Percentiles rank a stretch among this genome's conserved stretches.
These are phyloP conservation scores for Brachymystax lenok DNA, from an alignment of 2,797 vertebrate genomes.

Conservation along the genomic window DNA sequence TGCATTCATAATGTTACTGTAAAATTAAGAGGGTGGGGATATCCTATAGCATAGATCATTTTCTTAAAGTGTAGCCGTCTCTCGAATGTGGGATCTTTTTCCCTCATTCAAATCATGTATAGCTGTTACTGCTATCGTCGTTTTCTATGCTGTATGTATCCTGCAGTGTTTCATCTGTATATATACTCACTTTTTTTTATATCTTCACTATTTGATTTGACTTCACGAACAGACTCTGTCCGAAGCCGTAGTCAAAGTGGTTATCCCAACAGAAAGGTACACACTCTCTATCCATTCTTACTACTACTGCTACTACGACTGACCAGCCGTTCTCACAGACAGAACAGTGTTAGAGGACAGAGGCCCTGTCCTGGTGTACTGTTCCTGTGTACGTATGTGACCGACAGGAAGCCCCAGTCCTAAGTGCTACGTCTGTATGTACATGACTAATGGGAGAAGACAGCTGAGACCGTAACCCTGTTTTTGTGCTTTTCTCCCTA, in stretches of 20 bases:
- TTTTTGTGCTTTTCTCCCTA: neutral
- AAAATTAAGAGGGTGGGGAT: conserved; percentile 3
- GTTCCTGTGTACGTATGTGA: conserved; percentile 36
- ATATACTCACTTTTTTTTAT: conserved; percentile 76
- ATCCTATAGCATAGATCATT: neutral
- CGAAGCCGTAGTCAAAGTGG: conserved; percentile 87
- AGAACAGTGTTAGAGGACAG: conserved; percentile 51
- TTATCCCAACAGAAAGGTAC: conserved; percentile 87
- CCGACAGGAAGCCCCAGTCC: conserved; percentile 41
- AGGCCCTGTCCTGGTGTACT: conserved; percentile 48
- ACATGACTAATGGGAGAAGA: conserved; percentile 10
- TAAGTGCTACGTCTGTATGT: conserved; percentile 32
- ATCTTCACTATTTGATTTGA: conserved; percentile 81
- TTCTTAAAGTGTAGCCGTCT: conserved; percentile 47
- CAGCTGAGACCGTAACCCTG: neutral
- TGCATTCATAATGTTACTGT: conserved; percentile 16
- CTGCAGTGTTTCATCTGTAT: conserved; percentile 75
- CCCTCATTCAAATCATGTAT: conserved; percentile 35
- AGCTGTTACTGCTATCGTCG: conserved; percentile 45
- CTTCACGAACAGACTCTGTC: conserved; percentile 87
- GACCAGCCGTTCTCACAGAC: conserved; percentile 59
- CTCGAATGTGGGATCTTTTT: conserved; percentile 23
- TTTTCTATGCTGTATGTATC: conserved; percentile 74
- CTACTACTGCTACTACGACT: conserved; percentile 69
- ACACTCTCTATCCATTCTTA: conserved; percentile 74